Percentiles rank a stretch among this genome's conserved stretches.
Conservation (phyloP, 2,113 vertebrate genomes). For the Siniperca knerii region DNA sequence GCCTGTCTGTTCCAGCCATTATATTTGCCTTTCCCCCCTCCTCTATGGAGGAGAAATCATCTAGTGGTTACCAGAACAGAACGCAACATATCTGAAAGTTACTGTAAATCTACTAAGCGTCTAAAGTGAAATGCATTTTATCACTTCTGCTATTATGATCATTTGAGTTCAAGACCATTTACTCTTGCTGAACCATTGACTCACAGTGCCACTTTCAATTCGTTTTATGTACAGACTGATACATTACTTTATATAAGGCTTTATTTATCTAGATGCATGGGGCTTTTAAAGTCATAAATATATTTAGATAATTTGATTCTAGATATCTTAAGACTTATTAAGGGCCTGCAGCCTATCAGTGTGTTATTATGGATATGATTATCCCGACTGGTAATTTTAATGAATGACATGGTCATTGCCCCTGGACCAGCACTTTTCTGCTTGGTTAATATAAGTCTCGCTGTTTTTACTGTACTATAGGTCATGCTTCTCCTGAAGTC, state of each 20-base stretch:
- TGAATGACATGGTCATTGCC: background rate
- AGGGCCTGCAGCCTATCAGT: background rate
- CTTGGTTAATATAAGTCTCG: background rate
- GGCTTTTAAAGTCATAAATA: background rate
- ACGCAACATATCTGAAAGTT: background rate
- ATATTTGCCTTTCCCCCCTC: constrained; percentile 25
- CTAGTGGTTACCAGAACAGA: constrained; percentile 45
- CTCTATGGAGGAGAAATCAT: constrained; percentile 9
- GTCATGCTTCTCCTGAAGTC: background rate
- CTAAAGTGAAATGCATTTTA: background rate
- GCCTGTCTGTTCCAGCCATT: constrained; percentile 43
- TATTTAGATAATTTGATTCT: background rate
- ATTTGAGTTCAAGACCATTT: constrained; percentile 1
- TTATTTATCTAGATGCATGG: background rate
- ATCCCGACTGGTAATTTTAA: background rate
- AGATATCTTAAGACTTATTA: background rate
- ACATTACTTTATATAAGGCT: background rate
- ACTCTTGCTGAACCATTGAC: too few relatives aligned
- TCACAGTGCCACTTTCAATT: background rate
- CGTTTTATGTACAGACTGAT: background rate
- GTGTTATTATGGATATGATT: background rate
- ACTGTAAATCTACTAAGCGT: constrained; percentile 17
- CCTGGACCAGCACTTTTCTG: background rate
- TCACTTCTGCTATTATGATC: background rate
- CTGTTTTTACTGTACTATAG: background rate